Evolutionary conservation across 1,140 invertebrate genomes (phyloP).

Genomic region (Cydia strobilella): DNA sequence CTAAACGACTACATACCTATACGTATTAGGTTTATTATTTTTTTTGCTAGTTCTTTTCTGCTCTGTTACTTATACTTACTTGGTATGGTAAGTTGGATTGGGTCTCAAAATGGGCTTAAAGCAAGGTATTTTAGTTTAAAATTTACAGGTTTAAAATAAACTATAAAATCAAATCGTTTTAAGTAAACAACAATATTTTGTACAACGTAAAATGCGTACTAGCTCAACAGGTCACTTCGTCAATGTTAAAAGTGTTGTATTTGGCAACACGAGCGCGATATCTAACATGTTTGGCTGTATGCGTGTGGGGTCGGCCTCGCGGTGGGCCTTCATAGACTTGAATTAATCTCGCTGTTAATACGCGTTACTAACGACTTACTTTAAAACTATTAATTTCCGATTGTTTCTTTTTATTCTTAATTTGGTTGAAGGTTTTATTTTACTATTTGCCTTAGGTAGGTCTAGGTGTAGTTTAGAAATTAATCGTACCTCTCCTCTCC

Average conservation of each 20-base stretch:
- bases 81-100: no score
- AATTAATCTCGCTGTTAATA: slow-evolving; percentile 23
- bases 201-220: background rate
- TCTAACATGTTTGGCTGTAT: slow-evolving; percentile 21
- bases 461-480: background rate
- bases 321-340: slow-evolving; percentile 19
- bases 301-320: slow-evolving; percentile 26
- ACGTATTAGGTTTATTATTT: background rate
- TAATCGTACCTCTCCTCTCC: background rate
- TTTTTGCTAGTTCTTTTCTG: background rate
- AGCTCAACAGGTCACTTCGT: slow-evolving; percentile 9
- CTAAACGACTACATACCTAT: background rate
- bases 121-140: no score
- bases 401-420: background rate
- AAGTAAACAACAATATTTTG: background rate
- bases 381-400: background rate
- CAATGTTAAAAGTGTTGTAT: slow-evolving; percentile 22
- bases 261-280: background rate
- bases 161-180: background rate
- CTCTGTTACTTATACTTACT: background rate
- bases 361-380: slow-evolving; percentile 3
- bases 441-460: no score
- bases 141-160: background rate
- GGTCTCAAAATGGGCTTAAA: no score
- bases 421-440: no score